Evolutionary conservation across 2,113 vertebrate genomes (phyloP), one percentile per base, ranked within the genome.

Genomic region (Sinocyclocheilus grahami): DNA sequence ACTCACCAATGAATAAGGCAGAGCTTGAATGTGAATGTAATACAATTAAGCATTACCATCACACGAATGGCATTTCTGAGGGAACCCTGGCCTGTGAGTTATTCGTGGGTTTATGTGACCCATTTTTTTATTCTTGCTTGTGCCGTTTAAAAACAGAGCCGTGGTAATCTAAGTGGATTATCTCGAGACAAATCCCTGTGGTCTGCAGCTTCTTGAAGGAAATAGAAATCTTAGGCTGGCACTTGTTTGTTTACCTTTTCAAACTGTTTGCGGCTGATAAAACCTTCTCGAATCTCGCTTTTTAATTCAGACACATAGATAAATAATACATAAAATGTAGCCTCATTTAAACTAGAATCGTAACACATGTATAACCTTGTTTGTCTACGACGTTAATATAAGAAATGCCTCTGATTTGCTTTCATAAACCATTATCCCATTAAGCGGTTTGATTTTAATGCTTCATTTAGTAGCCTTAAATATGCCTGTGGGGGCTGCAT

Each of bases 161-260:
- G 33, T 92, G 90, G 89, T 94, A 94, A 95, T 94, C 91, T 95
- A 95, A 95, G 89, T 95, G 93, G 94, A 94, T 96, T 95, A 95
- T 87, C 84, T 94, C 93, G 94, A 95, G 94, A 93, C 93, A 93
- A 95, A 95, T 95, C 93, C 93, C 86, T 87, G 91, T 93, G 90
- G 92, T 94, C 92, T 93, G 88, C 88, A 94, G 82, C 93, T 95
- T 94, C 90, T 94, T 95, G 91, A 81, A 87, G 90, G 88, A 92
- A 92, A 92, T 93, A 92, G 42, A 69, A 27, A 83, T 91, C 89
- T 92, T 88, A 90, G 87, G 91, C 87, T 84, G 91, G 89, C 12
- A 10, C 30, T 92, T 55, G 90, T 92, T 93, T 94, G 86, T 94
- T 92, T 94, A 30, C 87, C 91, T 90, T 80, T 60, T 89, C 84